Conservation (phyloP, 2,888 invertebrate species). For the Agrilus mali region DNA sequence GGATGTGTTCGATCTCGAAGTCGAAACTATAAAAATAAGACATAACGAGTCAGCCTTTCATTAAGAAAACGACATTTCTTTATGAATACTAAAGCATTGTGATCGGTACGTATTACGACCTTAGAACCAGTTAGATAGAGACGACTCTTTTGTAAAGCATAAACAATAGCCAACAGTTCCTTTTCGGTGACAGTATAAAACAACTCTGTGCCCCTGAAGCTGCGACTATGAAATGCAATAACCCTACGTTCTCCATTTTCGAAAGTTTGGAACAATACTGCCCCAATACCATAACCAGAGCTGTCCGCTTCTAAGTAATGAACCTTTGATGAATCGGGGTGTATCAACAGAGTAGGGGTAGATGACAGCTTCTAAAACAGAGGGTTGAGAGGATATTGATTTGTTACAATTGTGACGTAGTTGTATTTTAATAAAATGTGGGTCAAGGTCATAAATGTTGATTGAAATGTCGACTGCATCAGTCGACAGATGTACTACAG, state of each 20-base stretch:
- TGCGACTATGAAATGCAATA: conserved; percentile 6
- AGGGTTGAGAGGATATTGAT: too few relatives aligned
- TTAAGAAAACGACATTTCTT: conserved; percentile 12
- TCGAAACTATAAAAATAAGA: conserved; percentile 13
- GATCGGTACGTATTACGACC: conserved; percentile 17
- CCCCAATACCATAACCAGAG: conserved; percentile 7
- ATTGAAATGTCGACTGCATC: too few relatives aligned
- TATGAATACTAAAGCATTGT: conserved; percentile 15
- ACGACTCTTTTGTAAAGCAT: conserved; percentile 6
- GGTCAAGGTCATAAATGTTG: too few relatives aligned
- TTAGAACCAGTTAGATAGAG: not conserved
- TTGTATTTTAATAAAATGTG: too few relatives aligned
- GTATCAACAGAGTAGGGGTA: conserved; percentile 1
- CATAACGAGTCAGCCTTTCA: conserved; percentile 15
- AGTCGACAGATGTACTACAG: too few relatives aligned
- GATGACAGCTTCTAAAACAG: too few relatives aligned
- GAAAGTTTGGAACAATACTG: conserved; percentile 4
- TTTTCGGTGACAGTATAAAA: conserved; percentile 14
- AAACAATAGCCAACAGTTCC: conserved; percentile 17
- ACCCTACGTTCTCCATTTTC: not conserved
- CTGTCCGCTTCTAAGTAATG: conserved; percentile 7
- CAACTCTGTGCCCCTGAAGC: conserved; percentile 1
- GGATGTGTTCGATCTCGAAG: conserved; percentile 13
- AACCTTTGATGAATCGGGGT: conserved; percentile 1
- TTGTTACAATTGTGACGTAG: too few relatives aligned